Evolutionary conservation across 2,113 vertebrate species (phyloP), one percentile per base, ranked within the genome.

Genomic region (Hemibates koningsi): DNA sequence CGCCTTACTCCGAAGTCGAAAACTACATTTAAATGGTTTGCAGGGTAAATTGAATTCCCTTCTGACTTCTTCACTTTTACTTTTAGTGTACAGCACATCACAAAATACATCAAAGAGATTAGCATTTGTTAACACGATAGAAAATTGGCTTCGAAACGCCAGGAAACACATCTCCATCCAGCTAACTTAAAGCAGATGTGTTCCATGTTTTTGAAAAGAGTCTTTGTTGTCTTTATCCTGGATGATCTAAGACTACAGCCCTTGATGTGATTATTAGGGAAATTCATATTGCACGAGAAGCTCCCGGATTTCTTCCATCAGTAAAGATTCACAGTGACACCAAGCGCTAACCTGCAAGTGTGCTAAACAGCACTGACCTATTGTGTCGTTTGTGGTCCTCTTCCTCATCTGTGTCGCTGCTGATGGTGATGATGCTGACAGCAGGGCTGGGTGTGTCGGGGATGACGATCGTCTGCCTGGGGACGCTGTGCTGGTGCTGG

Each of bases 351-450:
- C 59, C 41, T 48, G 68, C 29, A 29, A 76, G 21, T 7, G 68
- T 13, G 9, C 21, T 17, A 17, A 76, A 29, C 14, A n/a, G 9
- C 61, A 52, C 96, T 95, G 89, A 99, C 98, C 98, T 98, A 90
- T 96, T 97, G 92, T 97, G 97, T 3, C 98, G 98, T 90, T 99
- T 99, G 93, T 97, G 98, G 82, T 99, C 98, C 2, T 99, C 99
- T 82, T 99, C 99, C 61, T 99, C 99, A 0, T 99, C 99, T 0
- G 99, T 99, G 96, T 99, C 99, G 2, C 99, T 99, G 97, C 99
- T 99, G 97, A 99, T 99, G 94, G 99, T 99, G 96, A 99, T 99
- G 97, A 99, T 98, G 90, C 98, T 99, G 95, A 99, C 98, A 0
- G 98, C 97, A 0, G 99, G 99, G 96, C 99, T 99, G 61, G 99